Conservation (phyloP, 2,113 vertebrate species). For the Bambusicola thoracicus region DNA sequence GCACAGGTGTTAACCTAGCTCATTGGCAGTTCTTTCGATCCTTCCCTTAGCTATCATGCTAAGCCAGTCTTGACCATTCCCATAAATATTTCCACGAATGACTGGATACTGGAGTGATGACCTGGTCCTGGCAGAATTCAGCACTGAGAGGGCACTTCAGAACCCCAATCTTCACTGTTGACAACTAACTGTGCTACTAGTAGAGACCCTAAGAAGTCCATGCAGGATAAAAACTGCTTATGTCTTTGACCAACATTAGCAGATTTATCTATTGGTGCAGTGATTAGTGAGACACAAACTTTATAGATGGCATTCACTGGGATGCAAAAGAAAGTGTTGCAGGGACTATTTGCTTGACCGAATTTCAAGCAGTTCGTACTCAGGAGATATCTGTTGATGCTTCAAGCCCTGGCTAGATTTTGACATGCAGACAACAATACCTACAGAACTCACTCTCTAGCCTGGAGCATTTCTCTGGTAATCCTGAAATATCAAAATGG, state of each 20-base stretch:
- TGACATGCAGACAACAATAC: not conserved
- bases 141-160: not conserved
- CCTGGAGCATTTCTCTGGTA: not conserved
- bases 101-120: not conserved
- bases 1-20: not conserved
- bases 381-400: not conserved
- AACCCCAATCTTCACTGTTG: not conserved
- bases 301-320: not conserved
- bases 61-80: not conserved
- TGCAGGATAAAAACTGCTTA: not conserved
- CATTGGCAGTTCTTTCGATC: not conserved
- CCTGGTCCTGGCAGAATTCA: not conserved
- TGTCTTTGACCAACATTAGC: not conserved
- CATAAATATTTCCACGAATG: not conserved
- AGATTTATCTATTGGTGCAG: not conserved
- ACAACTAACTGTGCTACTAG: not conserved
- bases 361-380: not conserved
- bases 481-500: fast-evolving
- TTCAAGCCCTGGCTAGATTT: not conserved
- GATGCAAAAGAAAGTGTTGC: not conserved
- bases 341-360: not conserved
- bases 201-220: not conserved
- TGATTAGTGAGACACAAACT: not conserved
- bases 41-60: not conserved
- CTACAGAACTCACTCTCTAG: not conserved